phyloP scores from a whole-genome alignment of 2,888 invertebrate species.

The Pristionchus exspectatus region DNA sequence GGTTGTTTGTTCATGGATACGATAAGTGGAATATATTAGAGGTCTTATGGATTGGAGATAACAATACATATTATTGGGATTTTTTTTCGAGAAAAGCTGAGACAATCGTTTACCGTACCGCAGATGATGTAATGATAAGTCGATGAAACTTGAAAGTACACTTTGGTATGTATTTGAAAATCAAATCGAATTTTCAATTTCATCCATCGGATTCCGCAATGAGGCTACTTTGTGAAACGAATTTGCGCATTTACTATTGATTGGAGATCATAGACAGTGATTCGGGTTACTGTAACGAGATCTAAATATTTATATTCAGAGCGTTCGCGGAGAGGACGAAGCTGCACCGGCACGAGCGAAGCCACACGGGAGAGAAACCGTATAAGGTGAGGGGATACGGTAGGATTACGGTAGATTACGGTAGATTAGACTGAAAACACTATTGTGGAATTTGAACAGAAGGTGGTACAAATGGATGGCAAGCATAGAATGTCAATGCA shows the following conservation, averaged over 20 bases:
- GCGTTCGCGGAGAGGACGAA: conserved; percentile 55
- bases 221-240: background rate
- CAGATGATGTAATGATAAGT: background rate
- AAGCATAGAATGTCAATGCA: too few species aligned
- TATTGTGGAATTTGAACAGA: background rate
- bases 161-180: background rate
- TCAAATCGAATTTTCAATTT: background rate
- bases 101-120: background rate
- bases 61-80: background rate
- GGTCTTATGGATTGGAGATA: too few species aligned
- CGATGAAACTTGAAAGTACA: background rate
- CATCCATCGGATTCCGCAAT: background rate
- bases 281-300: background rate
- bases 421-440: background rate
- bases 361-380: conserved; percentile 55
- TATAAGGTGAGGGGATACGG: conserved; percentile 55
- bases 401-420: background rate
- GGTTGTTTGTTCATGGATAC: background rate
- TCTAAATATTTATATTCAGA: background rate
- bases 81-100: background rate
- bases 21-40: background rate
- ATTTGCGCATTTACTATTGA: too few species aligned
- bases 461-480: too few species aligned
- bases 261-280: background rate
- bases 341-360: conserved; percentile 51